Evolutionary conservation across 2,797 vertebrate genomes (phyloP), one percentile per base, ranked within the genome.

Genomic region (Spinibarbus caldwelli): DNA sequence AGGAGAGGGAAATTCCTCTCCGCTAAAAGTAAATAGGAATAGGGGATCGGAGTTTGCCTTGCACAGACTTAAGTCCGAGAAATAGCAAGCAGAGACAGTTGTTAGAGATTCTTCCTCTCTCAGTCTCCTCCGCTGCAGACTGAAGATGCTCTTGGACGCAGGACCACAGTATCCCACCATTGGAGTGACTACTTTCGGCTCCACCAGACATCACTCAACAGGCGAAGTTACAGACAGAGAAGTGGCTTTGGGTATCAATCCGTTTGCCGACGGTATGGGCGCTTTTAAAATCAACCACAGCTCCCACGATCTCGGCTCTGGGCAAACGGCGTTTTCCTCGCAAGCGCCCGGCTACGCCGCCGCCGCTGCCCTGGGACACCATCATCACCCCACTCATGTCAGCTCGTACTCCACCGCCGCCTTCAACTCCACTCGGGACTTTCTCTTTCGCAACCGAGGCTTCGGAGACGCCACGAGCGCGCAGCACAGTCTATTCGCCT

Each of bases 201-300:
- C 97, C 91, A 97, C 97, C 79, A 96, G 98, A 93, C 98, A 99
- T 95, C 98, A 99, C 96, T 97, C 97, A 95, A 94, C 98, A 95
- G 97, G 97, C 95, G 98, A 99, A 94, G 98, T 98, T 95, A 95
- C 97, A 89, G 98, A 99, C 90, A 95, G 98, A 92, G 98, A 99
- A 94, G 97, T 99, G 94, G 97, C 97, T 93, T 95, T 99, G 96
- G 98, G 97, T 93, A 97, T 99, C 94, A 99, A 99, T 94, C 98
- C 98, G 89, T 99, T 99, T 93, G 98, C 98, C 80, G 98, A 99
- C 92, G 97, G 98, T 92, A 99, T 99, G 98, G 98, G 98, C 89
- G 98, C 98, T 94, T 99, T 99, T 95, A 99, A 99, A 94, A 97
- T 99, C 87, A 99, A 99, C 96, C 98, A 98, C 93, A 96, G 97